phyloP scores from a whole-genome alignment of 1,140 invertebrate species.

The honey bee (Apis mellifera) region DNA sequence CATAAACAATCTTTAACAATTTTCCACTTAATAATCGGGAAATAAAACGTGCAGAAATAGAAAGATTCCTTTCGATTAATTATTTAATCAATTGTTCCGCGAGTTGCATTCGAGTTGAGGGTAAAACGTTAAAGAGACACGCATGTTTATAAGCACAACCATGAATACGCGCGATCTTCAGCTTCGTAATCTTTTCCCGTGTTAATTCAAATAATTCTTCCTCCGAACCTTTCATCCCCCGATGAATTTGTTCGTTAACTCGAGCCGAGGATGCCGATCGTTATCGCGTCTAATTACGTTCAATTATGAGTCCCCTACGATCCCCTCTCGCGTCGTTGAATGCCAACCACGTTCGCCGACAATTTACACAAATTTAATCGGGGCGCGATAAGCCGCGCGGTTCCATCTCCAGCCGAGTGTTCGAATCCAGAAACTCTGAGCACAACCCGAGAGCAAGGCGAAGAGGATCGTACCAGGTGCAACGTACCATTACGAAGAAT shows the following conservation, averaged over 20 bases:
- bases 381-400: background rate
- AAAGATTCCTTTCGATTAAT: background rate
- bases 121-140: no score
- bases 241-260: conserved; percentile 1
- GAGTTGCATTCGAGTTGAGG: background rate
- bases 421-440: background rate
- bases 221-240: conserved; percentile 7
- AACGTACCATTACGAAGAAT: conserved; percentile 58
- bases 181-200: conserved; percentile 8
- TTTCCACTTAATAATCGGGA: background rate
- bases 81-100: conserved; percentile 3
- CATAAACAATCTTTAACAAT: background rate
- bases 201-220: conserved; percentile 27
- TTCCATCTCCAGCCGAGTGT: background rate
- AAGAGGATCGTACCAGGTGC: conserved; percentile 26
- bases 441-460: background rate
- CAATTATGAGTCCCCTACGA: conserved; percentile 11
- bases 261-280: background rate
- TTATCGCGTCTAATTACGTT: conserved; percentile 32
- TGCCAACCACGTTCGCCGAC: background rate
- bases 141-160: no score
- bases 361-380: conserved; percentile 12
- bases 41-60: background rate
- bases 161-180: background rate
- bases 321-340: conserved; percentile 4